phyloP scores from a whole-genome alignment of 2,797 vertebrate species.

The Melanogrammus aeglefinus region DNA sequence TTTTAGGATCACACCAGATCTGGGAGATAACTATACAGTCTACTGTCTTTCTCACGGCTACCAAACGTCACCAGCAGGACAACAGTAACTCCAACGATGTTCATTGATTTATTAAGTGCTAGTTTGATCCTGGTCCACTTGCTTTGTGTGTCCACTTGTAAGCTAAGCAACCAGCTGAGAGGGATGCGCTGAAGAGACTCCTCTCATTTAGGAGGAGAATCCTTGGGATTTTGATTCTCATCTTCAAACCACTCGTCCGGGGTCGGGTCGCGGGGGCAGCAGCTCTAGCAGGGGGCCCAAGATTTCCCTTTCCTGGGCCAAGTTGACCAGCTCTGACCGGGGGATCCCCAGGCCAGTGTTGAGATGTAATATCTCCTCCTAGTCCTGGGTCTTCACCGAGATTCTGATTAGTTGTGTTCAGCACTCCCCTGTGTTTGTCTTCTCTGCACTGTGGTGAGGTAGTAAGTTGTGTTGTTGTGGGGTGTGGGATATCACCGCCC shows the following conservation, averaged over 20 bases:
- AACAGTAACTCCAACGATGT: background rate
- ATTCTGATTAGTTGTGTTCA: background rate
- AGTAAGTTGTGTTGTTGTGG: slow-evolving; percentile 95
- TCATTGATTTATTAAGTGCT: background rate
- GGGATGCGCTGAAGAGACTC: no score
- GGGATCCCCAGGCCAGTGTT: no score
- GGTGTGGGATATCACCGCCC: slow-evolving; percentile 74
- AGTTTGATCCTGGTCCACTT: background rate
- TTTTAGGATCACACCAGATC: slow-evolving; percentile 87
- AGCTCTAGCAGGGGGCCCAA: no score
- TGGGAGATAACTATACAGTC: slow-evolving; percentile 95
- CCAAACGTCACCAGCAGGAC: slow-evolving; percentile 34
- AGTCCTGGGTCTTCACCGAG: background rate
- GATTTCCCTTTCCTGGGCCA: no score
- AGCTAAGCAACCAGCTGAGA: background rate
- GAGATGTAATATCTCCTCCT: no score
- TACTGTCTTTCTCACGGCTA: slow-evolving; percentile 88
- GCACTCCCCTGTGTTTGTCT: slow-evolving; percentile 21
- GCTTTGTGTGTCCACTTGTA: background rate
- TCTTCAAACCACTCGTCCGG: no score
- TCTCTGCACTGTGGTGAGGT: slow-evolving; percentile 79
- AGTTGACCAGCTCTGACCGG: no score
- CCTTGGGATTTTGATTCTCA: no score
- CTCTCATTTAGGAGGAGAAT: no score
- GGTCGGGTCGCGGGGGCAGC: no score